Conservation (phyloP, 2,888 invertebrate species). For the Agonopterix alstromeriana region DNA sequence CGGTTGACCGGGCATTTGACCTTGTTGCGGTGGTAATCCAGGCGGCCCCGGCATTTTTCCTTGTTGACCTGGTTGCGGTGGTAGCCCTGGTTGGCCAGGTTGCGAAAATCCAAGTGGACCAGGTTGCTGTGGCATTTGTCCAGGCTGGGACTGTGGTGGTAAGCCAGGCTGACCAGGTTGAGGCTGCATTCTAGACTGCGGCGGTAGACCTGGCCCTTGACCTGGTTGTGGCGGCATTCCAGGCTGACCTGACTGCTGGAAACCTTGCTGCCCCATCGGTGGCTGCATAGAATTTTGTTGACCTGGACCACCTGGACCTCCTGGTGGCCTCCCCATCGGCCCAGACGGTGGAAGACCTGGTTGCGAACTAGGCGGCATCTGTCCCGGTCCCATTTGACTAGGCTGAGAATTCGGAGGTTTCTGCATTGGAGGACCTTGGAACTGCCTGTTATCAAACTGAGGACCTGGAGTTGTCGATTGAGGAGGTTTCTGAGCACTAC, state of each 20-base stretch:
- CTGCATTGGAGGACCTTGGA: conserved; percentile 30
- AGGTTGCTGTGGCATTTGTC: conserved; percentile 2
- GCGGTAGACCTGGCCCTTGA: conserved; percentile 15
- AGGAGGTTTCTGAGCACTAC: conserved; percentile 22
- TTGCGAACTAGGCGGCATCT: conserved; percentile 23
- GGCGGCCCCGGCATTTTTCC: conserved; percentile 13
- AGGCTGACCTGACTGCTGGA: conserved; percentile 14
- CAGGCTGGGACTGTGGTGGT: conserved; percentile 7
- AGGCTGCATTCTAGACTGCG: conserved; percentile 18
- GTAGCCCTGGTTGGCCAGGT: conserved; percentile 11
- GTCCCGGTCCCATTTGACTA: conserved; percentile 19
- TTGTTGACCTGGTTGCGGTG: conserved; percentile 13
- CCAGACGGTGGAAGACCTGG: conserved; percentile 5
- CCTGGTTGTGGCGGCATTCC: conserved; percentile 15
- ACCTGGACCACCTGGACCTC: conserved; percentile 13
- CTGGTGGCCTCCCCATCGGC: conserved; percentile 23
- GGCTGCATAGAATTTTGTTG: conserved; percentile 12
- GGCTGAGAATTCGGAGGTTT: conserved; percentile 35
- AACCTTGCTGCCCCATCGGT: conserved; percentile 11
- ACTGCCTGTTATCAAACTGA: conserved; percentile 6
- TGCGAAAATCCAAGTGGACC: background rate
- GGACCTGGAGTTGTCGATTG: conserved; percentile 19
- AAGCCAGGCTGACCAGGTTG: conserved; percentile 13
- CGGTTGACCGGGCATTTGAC: conserved; percentile 16
- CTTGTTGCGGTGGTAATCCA: conserved; percentile 18